These are phyloP conservation scores for Philopedon plagiatum DNA, from an alignment of 2,888 invertebrate genomes.

Conservation along the genomic window DNA sequence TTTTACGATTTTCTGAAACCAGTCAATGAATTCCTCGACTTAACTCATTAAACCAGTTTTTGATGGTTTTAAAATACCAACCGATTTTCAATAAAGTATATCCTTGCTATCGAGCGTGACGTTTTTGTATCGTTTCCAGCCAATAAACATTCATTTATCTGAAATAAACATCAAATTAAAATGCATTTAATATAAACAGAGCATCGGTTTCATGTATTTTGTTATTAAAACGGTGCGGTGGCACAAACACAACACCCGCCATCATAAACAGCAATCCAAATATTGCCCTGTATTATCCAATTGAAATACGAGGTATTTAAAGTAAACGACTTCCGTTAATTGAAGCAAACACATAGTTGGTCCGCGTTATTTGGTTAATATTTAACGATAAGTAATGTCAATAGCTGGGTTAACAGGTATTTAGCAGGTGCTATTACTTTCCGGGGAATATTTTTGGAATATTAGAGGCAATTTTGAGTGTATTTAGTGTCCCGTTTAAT, in stretches of 20 bases:
- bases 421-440: slow-evolving; percentile 65
- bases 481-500: too few relatives aligned
- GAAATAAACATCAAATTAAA: slow-evolving; percentile 49
- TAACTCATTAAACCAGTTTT: slow-evolving; percentile 15
- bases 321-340: slow-evolving; percentile 66
- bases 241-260: slow-evolving; percentile 36
- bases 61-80: slow-evolving; percentile 18
- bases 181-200: slow-evolving; percentile 41
- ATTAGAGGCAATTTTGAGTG: not conserved
- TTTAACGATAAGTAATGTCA: slow-evolving; percentile 67
- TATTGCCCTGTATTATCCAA: slow-evolving; percentile 56
- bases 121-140: slow-evolving; percentile 30
- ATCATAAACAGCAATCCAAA: slow-evolving; percentile 54
- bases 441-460: slow-evolving; percentile 57
- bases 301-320: slow-evolving; percentile 66
- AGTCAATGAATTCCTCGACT: not conserved
- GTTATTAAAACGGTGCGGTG: slow-evolving; percentile 48
- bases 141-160: slow-evolving; percentile 42
- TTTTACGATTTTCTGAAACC: not conserved
- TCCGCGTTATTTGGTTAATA: slow-evolving; percentile 64
- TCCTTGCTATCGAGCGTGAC: slow-evolving; percentile 15
- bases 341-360: slow-evolving; percentile 66
- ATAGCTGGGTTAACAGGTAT: slow-evolving; percentile 66
- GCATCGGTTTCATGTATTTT: slow-evolving; percentile 40
- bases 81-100: slow-evolving; percentile 27